phyloP scores from a whole-genome alignment of 2,797 vertebrate genomes.

The Tenualosa thibaudeaui region DNA sequence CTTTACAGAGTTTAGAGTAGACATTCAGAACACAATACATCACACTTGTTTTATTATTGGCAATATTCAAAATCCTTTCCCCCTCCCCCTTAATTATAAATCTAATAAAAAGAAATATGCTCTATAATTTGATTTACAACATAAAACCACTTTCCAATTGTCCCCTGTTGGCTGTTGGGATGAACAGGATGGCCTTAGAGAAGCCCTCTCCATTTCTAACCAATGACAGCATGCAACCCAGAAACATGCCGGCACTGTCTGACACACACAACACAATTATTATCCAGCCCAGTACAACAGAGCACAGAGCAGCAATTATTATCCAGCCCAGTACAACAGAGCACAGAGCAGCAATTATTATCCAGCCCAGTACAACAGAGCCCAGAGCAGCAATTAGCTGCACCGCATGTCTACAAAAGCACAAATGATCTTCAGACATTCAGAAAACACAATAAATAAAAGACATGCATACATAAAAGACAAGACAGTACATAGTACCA shows the following conservation, averaged over 20 bases:
- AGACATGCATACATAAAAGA: neutral
- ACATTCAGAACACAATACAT: neutral
- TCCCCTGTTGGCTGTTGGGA: too few relatives aligned
- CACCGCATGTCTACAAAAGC: neutral
- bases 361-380: neutral
- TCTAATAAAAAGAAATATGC: neutral
- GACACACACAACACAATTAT: neutral
- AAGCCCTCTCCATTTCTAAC: too few relatives aligned
- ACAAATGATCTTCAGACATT: neutral
- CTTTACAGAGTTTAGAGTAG: too few relatives aligned
- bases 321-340: neutral
- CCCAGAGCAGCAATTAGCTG: neutral
- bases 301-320: neutral
- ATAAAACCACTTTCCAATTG: neutral
- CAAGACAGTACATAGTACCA: too few relatives aligned
- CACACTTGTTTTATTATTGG: conserved; percentile 1
- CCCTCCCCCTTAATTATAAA: neutral
- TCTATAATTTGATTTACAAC: neutral
- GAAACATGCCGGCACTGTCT: too few relatives aligned
- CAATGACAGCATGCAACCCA: too few relatives aligned
- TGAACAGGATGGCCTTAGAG: too few relatives aligned
- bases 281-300: neutral
- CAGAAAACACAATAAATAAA: neutral
- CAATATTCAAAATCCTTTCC: neutral
- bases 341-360: neutral